Evolutionary conservation across 2,797 vertebrate species (phyloP), one percentile per base, ranked within the genome.

Genomic region (Rhynchotus rufescens): DNA sequence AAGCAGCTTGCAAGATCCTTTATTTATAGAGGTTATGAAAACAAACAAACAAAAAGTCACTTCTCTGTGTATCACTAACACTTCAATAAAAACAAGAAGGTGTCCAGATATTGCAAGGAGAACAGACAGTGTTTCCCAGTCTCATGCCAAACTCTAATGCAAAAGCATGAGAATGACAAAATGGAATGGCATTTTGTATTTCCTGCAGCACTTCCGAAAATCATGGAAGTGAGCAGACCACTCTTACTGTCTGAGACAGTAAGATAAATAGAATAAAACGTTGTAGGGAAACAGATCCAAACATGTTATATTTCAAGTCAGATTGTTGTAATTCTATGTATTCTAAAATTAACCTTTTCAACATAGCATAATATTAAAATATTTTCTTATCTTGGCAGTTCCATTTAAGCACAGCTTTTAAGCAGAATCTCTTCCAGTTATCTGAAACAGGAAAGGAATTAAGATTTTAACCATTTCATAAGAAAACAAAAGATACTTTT

Each of bases 41-140:
- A 81, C 57, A 84, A 75, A 82, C 92, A 88, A 84, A 84, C 95
- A 91, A 79, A 61, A 76, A 82, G 92, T 82, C 81, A 86, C 28
- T 82, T 88, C 68, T 84, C 72, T 84, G 36, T 73, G 28, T 74
- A 74, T 82, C 90, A 88, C 90, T 88, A 47, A 86, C 75, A 68
- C 62, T 91, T 76, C 86, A 94, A 91, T 60, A 90, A 90, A 94
- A 92, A 88, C 89, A 95, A 36, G 59, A 77, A 93, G 80, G 83
- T 93, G 45, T 81, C 42, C 66, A 93, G 90, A 47, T 38, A 80
- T n/a, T 82, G 84, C 54, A 94, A 84, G 30, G 54, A 56, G 84
- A 86, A 84, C 67, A 86, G 93, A 67, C 81, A 59, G 62, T n/a
- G 76, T 88, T 96, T 94, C 73, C 42, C 91, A 69, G 66, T 86